Evolutionary conservation across 2,888 invertebrate genomes (phyloP).

Genomic region (Archips xylosteana): DNA sequence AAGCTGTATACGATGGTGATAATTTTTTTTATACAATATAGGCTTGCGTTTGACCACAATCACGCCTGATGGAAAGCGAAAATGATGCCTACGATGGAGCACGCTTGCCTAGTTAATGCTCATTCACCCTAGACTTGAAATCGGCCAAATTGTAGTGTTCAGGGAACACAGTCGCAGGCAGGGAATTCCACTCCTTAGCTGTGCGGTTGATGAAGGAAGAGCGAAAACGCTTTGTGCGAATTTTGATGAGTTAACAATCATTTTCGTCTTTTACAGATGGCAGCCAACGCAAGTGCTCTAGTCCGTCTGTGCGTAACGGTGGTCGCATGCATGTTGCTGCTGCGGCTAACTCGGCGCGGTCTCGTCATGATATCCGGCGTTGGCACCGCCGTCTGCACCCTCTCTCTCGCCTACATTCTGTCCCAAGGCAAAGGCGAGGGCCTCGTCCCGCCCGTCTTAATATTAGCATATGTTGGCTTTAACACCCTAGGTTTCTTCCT

Average conservation of each 20-base stretch:
- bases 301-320: conserved; percentile 88
- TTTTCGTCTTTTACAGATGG: conserved; percentile 62
- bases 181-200: too few species aligned
- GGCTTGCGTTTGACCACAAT: too few species aligned
- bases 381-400: conserved; percentile 88
- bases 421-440: conserved; percentile 62
- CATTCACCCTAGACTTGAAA: too few species aligned
- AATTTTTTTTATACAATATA: too few species aligned
- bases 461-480: conserved; percentile 89
- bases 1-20: too few species aligned
- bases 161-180: too few species aligned
- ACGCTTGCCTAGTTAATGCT: too few species aligned
- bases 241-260: neutral
- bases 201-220: too few species aligned
- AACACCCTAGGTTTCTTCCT: conserved; percentile 91
- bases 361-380: conserved; percentile 88
- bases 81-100: too few species aligned
- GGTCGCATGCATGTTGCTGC: conserved; percentile 87
- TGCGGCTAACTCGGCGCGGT: conserved; percentile 87
- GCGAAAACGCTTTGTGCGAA: too few species aligned
- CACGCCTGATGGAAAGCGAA: too few species aligned
- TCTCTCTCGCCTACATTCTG: conserved; percentile 80
- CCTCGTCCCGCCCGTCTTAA: conserved; percentile 63
- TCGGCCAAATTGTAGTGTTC: too few species aligned
- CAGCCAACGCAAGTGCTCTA: conserved; percentile 89